A percentile compares a stretch with the other conserved stretches of the same genome.
phyloP scores from a whole-genome alignment of 2,888 invertebrate species.

The Neoaliturus tenellus region DNA sequence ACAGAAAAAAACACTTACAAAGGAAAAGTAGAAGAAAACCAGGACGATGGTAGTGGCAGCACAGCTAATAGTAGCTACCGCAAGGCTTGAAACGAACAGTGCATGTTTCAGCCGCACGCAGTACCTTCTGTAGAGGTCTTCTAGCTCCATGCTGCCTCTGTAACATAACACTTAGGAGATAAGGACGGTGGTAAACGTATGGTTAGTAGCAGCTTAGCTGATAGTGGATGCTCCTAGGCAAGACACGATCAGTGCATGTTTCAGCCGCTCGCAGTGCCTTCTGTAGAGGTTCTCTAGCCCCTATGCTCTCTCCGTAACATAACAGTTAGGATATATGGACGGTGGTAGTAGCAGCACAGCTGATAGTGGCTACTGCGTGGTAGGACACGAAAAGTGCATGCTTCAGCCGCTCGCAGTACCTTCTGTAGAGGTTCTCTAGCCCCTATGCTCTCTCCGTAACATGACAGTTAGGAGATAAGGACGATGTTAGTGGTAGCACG shows the following conservation, averaged over 20 bases:
- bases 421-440: too few species aligned
- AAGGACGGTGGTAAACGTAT: conserved; percentile 78
- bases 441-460: too few species aligned
- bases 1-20: too few species aligned
- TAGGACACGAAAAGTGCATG: too few species aligned
- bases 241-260: conserved; percentile 83
- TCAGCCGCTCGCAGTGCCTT: background rate
- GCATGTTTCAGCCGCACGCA: conserved; percentile 85
- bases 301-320: too few species aligned
- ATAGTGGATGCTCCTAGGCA: conserved; percentile 81
- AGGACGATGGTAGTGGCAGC: conserved; percentile 78
- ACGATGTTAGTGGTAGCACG: too few species aligned
- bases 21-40: conserved; percentile 73
- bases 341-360: too few species aligned
- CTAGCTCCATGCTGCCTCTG: conserved; percentile 76
- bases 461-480: too few species aligned
- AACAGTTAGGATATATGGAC: too few species aligned
- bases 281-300: conserved; percentile 70
- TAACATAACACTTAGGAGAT: conserved; percentile 70
- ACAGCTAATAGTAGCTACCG: conserved; percentile 79
- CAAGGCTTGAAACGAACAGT: conserved; percentile 83
- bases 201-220: conserved; percentile 78
- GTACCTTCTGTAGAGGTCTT: conserved; percentile 82
- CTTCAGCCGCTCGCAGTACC: too few species aligned
- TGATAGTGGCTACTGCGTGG: too few species aligned